These are phyloP conservation scores for Drosophila nr. medialis DNA, from an alignment of 2,888 invertebrate species.

Conservation along the genomic window DNA sequence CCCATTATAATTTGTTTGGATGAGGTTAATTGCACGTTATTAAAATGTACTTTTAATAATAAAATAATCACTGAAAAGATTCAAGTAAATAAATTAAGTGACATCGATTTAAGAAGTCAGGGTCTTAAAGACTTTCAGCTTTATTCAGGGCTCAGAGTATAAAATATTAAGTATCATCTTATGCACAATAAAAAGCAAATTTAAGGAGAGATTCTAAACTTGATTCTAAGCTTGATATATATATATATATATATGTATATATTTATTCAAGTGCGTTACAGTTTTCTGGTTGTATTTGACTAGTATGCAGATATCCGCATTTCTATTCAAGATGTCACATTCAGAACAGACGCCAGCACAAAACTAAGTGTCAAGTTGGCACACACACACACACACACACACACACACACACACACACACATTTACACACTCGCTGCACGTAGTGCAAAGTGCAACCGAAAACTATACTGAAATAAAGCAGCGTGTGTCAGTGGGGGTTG, in stretches of 20 bases:
- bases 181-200: background rate
- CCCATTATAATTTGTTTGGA: background rate
- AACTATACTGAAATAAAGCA: constrained; percentile 12
- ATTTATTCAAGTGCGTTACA: background rate
- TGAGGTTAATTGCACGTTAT: background rate
- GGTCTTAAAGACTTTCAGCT: background rate
- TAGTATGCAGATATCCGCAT: constrained; percentile 13
- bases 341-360: constrained; percentile 16
- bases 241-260: background rate
- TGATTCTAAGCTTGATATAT: background rate
- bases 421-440: constrained; percentile 1
- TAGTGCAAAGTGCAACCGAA: background rate
- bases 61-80: background rate
- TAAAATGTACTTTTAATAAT: background rate
- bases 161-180: background rate
- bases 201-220: background rate
- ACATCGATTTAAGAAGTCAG: background rate
- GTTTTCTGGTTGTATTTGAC: constrained; percentile 9
- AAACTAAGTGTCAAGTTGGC: constrained; percentile 25
- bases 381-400: constrained; percentile 4
- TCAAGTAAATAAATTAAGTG: background rate
- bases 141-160: background rate
- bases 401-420: no score
- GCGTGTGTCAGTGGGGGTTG: background rate
- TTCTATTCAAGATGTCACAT: constrained; percentile 29